Evolutionary conservation across 2,888 invertebrate species (phyloP), one percentile per base, ranked within the genome.

Genomic region (Tachina lurida): DNA sequence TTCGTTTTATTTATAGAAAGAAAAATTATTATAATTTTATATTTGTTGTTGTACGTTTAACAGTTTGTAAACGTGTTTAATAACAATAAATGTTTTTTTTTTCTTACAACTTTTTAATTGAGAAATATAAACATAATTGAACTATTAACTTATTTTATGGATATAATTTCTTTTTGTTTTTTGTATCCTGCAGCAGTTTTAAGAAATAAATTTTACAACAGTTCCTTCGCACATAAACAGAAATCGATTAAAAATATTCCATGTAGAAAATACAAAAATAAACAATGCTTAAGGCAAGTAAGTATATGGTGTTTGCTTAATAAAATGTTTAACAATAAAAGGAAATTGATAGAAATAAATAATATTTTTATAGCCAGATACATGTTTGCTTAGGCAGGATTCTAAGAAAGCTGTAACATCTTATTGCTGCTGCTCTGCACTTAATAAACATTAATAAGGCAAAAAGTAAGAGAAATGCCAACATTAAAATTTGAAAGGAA

Each of bases 281-380:
- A 31, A 4, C 43, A 58, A 31, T 31, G 39, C 52, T 19, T 52
- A 22, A 49, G 62, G 70, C 68, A 77, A 62, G 13, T 78, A 77
- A 62, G 13, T 78, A 62, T 68, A 7, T 77, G 49, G 58, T 62
- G 62, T 78, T 70, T 70, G 54, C 70, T 62, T 43, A 47, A 78
- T 62, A 62, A 78, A 78, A 63, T 52, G 52, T 63, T 17, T 41
- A 60, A 41, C 52, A 78, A 78, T 70, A 63, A 62, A 78, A 43
- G 52, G 45, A 78, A 62, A 70, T 62, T 70, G 63, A 70, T 12
- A 70, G 54, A 75, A 62, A 63, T 63, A 52, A 49, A 63, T 43
- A 22, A 75, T 43, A 52, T 19, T 54, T 54, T 54, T 54, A 54
- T 54, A 54, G 17, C 5, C 52, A 19, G 17, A 17, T 54, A n/a